Conservation (phyloP, 2,888 invertebrate genomes). For the Drosophila meridionalis region DNA sequence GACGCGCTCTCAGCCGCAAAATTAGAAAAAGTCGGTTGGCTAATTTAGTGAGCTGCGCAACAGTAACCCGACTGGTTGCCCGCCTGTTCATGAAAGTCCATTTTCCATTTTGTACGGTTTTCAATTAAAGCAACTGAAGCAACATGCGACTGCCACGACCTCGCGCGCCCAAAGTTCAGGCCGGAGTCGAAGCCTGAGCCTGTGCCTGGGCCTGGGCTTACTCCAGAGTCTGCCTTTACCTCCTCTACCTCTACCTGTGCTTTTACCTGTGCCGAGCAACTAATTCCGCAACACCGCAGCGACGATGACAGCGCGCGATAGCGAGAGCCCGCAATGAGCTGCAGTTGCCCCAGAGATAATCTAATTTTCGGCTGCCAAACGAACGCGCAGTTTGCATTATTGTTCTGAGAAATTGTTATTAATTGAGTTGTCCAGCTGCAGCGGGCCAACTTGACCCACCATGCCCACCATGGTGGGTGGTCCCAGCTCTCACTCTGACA, state of each 20-base stretch:
- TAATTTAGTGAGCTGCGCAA: conserved; percentile 63
- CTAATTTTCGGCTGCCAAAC: conserved; percentile 58
- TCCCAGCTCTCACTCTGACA: conserved; percentile 9
- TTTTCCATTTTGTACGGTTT: conserved; percentile 76
- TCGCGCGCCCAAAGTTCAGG: conserved; percentile 68
- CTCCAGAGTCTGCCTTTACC: too few species aligned
- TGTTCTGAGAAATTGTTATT: conserved; percentile 84
- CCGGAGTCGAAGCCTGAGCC: conserved; percentile 1
- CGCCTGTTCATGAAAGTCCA: conserved; percentile 55
- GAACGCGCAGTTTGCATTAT: conserved; percentile 66
- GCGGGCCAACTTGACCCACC: neutral
- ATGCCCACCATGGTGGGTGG: conserved; percentile 30
- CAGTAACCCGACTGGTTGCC: conserved; percentile 14
- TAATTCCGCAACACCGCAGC: conserved; percentile 65
- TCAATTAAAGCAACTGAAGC: conserved; percentile 67
- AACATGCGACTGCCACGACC: conserved; percentile 70
- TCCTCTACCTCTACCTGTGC: neutral
- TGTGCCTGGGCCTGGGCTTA: neutral
- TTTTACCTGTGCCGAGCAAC: conserved; percentile 35
- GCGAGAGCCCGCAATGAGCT: conserved; percentile 32
- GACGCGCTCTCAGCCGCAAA: conserved; percentile 53
- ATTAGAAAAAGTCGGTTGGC: conserved; percentile 63
- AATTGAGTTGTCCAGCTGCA: conserved; percentile 81
- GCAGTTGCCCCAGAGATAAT: conserved; percentile 63
- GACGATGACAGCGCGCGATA: conserved; percentile 68